Conservation (phyloP, 30 jellyfish, hydroid and myxozoan genomes). For the Clytia hemisphaerica region DNA sequence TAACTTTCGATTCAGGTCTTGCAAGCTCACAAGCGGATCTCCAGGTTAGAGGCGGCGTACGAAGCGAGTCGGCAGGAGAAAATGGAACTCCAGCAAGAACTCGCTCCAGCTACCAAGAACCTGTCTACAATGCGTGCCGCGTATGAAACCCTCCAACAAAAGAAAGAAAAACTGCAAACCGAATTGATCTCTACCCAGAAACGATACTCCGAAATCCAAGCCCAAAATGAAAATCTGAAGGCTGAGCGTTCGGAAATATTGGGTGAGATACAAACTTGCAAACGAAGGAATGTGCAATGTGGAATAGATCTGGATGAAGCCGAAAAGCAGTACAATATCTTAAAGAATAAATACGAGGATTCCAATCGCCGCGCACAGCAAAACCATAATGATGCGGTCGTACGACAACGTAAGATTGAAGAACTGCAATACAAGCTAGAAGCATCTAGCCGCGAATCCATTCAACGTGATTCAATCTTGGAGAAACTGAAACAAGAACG, state of each 20-base stretch:
- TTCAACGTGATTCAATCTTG: conserved; percentile 68
- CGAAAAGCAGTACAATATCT: conserved; percentile 41
- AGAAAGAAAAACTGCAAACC: conserved; percentile 87
- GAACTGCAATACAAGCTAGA: conserved; percentile 89
- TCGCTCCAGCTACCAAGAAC: conserved; percentile 97
- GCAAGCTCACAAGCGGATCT: conserved; percentile 87
- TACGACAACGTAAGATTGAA: conserved; percentile 69
- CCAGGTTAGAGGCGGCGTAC: conserved; percentile 98
- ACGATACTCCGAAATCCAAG: conserved; percentile 75
- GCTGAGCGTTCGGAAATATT: conserved; percentile 82
- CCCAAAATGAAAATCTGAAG: conserved; percentile 70
- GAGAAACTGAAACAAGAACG: conserved; percentile 83
- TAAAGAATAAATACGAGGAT: conserved; percentile 70
- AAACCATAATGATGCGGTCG: conserved; percentile 70
- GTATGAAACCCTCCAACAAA: conserved; percentile 92
- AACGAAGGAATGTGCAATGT: conserved; percentile 60
- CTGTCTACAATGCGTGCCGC: conserved; percentile 95
- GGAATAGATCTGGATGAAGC: conserved; percentile 67
- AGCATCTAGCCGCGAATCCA: conserved; percentile 61
- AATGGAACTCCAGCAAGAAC: conserved; percentile 95
- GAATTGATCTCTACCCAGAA: conserved; percentile 73
- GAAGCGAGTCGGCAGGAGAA: conserved; percentile 98
- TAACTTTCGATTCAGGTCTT: conserved; percentile 37
- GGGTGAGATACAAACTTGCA: conserved; percentile 69
- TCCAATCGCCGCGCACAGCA: conserved; percentile 54